phyloP scores from a whole-genome alignment of 2,113 vertebrate genomes.

The Riparia riparia region DNA sequence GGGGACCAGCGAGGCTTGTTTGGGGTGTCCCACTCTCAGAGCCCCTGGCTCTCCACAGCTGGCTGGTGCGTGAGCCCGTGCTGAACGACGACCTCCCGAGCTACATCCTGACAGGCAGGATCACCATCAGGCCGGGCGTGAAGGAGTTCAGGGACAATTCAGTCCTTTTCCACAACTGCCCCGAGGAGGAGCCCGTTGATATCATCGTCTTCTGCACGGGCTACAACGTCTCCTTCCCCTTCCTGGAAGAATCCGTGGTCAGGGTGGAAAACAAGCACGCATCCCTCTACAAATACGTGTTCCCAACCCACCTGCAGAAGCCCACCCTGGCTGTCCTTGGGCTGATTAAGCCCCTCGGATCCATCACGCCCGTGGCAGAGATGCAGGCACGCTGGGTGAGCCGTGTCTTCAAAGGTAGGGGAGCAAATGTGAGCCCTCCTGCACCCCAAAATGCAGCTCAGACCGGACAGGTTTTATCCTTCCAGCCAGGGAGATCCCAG shows the following conservation, averaged over 20 bases:
- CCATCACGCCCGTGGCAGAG: slow-evolving; percentile 79
- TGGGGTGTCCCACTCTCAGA: not conserved
- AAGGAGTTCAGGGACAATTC: slow-evolving; percentile 78
- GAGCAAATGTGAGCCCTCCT: not conserved
- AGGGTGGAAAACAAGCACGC: slow-evolving; percentile 76
- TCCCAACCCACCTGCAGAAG: slow-evolving; percentile 79
- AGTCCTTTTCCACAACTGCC: slow-evolving; percentile 79
- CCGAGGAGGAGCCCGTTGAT: slow-evolving; percentile 82
- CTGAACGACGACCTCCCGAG: slow-evolving; percentile 85
- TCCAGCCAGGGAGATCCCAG: not conserved
- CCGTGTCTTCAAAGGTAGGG: slow-evolving; percentile 83
- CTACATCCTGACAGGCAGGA: slow-evolving; percentile 82
- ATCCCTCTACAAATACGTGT: slow-evolving; percentile 85
- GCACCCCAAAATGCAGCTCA: not conserved
- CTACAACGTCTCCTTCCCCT: slow-evolving; percentile 80
- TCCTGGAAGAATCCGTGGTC: slow-evolving; percentile 77
- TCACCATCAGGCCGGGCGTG: slow-evolving; percentile 82
- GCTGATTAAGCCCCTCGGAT: slow-evolving; percentile 77
- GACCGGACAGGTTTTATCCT: accelerated
- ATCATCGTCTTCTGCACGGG: slow-evolving; percentile 88
- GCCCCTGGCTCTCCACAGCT: slow-evolving; percentile 40
- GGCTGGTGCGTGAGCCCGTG: slow-evolving; percentile 40
- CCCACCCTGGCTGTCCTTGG: slow-evolving; percentile 86
- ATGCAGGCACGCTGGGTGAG: slow-evolving; percentile 88
- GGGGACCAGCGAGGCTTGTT: accelerated